Evolutionary conservation across 2,888 invertebrate genomes (phyloP).

Genomic region (Cryptocephalus moraei): DNA sequence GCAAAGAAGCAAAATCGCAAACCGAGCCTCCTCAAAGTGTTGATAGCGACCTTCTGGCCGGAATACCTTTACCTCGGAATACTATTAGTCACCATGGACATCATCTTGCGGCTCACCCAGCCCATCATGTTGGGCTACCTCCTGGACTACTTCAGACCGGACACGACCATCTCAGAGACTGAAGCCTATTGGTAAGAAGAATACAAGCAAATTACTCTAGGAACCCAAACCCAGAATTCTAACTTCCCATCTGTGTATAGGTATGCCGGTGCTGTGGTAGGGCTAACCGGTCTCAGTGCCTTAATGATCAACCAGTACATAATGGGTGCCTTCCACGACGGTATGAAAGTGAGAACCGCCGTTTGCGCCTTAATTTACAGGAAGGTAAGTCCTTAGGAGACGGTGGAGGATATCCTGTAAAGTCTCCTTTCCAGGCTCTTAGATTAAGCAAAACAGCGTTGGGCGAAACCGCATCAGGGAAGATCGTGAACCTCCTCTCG

Average conservation of each 20-base stretch:
- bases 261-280: slow-evolving; percentile 49
- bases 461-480: slow-evolving; percentile 70
- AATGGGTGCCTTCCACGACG: slow-evolving; percentile 61
- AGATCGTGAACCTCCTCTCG: slow-evolving; percentile 85
- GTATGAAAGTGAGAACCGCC: slow-evolving; percentile 72
- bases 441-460: slow-evolving; percentile 60
- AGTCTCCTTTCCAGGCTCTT: slow-evolving; percentile 46
- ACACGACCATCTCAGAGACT: slow-evolving; percentile 38
- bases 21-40: slow-evolving; percentile 54
- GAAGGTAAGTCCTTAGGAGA: slow-evolving; percentile 62
- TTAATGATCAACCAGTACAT: slow-evolving; percentile 57
- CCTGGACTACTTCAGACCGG: slow-evolving; percentile 53
- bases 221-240: no score
- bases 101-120: slow-evolving; percentile 50
- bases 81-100: slow-evolving; percentile 49
- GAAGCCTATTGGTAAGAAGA: slow-evolving; percentile 44
- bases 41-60: slow-evolving; percentile 58
- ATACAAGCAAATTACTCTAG: no score
- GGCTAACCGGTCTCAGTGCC: slow-evolving; percentile 45
- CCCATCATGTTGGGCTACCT: slow-evolving; percentile 56
- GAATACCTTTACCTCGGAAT: slow-evolving; percentile 54
- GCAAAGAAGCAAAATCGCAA: slow-evolving; percentile 46
- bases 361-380: slow-evolving; percentile 75
- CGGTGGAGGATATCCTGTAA: no score
- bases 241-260: not conserved